Percentiles rank a stretch among this genome's conserved stretches.
Evolutionary conservation across 2,888 invertebrate species (phyloP).

Genomic region (Parapristionchus giblindavisi): DNA sequence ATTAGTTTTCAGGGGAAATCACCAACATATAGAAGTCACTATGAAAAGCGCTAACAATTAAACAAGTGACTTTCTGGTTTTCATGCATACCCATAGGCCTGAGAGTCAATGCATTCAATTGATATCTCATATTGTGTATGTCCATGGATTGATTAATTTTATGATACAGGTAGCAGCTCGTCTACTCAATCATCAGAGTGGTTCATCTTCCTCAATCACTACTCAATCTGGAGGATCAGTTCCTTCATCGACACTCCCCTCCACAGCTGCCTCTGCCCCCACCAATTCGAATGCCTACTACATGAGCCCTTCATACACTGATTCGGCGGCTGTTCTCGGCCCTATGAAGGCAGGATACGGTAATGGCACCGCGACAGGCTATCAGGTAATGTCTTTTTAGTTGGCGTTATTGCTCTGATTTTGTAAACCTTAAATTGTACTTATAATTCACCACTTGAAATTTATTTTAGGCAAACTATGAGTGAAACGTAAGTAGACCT

Average conservation of each 20-base stretch:
- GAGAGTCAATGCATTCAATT: too few relatives aligned
- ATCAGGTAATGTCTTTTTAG: too few relatives aligned
- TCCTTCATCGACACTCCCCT: neutral
- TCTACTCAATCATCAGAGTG: conserved; percentile 45
- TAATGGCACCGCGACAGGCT: neutral
- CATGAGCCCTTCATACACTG: conserved; percentile 47
- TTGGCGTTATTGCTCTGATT: too few relatives aligned
- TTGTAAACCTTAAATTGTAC: too few relatives aligned
- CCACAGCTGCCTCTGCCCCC: conserved; percentile 15
- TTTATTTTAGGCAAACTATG: neutral
- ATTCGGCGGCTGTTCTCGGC: neutral
- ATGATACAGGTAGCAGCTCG: conserved; percentile 49
- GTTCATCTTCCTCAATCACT: neutral
- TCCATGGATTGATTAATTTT: too few relatives aligned
- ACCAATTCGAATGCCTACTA: conserved; percentile 40
- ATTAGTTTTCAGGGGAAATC: too few relatives aligned
- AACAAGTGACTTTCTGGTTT: too few relatives aligned
- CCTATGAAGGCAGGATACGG: neutral
- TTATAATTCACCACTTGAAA: neutral
- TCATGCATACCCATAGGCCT: too few relatives aligned
- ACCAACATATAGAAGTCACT: too few relatives aligned
- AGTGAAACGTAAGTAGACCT: too few relatives aligned
- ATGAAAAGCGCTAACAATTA: too few relatives aligned
- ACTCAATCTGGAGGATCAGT: neutral
- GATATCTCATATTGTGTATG: too few relatives aligned